Evolutionary conservation across 2,113 vertebrate species (phyloP).

Genomic region (Nansenia antarctica): DNA sequence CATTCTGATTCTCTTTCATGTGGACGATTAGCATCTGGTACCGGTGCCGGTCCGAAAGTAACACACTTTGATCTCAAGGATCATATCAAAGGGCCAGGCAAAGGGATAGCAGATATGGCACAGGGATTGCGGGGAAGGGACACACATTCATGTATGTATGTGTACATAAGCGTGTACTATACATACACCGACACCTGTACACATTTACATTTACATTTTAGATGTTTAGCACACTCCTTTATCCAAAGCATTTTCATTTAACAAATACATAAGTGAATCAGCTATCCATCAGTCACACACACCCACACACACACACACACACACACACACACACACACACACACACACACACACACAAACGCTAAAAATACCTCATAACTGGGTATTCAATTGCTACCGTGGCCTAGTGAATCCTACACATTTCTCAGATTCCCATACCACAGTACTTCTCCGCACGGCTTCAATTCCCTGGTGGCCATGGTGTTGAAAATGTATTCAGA

Average conservation of each 20-base stretch:
- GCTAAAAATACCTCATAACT: too few species aligned
- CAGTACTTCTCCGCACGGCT: too few species aligned
- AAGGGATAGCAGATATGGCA: slow-evolving; percentile 28
- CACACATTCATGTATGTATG: too few species aligned
- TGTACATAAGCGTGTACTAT: background rate
- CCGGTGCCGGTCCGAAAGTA: slow-evolving; percentile 35
- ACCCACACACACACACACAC: background rate
- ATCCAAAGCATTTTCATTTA: too few species aligned
- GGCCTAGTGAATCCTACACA: too few species aligned
- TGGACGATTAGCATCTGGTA: slow-evolving; percentile 74
- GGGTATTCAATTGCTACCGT: too few species aligned
- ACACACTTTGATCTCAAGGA: slow-evolving; percentile 63
- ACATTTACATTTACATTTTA: too few species aligned
- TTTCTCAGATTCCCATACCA: too few species aligned
- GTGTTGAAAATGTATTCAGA: background rate
- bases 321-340: slow-evolving; percentile 1
- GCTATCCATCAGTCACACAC: background rate
- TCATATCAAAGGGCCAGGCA: slow-evolving; percentile 56
- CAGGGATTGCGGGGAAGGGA: background rate
- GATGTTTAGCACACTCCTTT: too few species aligned
- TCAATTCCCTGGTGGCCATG: too few species aligned
- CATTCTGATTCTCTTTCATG: slow-evolving; percentile 73
- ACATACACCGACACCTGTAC: too few species aligned
- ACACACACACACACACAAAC: background rate
- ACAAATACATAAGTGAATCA: too few species aligned